Conservation (phyloP, 2,888 invertebrate species). For the Lasioglossum pauxillum region DNA sequence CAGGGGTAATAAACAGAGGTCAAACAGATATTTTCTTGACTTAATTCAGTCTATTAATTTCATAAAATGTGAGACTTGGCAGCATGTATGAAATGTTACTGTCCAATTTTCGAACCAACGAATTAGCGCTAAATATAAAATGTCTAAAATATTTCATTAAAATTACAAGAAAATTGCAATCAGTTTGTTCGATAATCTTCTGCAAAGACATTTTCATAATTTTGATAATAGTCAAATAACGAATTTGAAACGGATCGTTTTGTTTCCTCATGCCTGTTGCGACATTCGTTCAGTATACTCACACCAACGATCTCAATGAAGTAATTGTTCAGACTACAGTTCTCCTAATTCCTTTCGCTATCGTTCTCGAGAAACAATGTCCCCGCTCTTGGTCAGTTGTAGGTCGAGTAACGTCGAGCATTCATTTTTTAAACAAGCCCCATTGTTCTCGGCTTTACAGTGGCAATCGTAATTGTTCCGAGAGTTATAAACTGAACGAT, state of each 20-base stretch:
- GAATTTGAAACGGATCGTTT: neutral
- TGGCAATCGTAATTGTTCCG: constrained; percentile 16
- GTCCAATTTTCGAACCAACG: no score
- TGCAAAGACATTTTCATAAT: neutral
- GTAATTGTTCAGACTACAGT: neutral
- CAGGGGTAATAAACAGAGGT: neutral
- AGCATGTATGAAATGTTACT: no score
- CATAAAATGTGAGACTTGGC: no score
- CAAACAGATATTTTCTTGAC: neutral
- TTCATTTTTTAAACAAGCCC: constrained; percentile 1
- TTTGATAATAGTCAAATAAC: neutral
- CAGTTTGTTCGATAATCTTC: neutral
- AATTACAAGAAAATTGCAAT: no score
- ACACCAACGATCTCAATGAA: neutral
- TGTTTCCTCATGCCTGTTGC: neutral
- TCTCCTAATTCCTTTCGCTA: neutral
- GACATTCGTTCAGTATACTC: no score
- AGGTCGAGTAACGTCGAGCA: neutral
- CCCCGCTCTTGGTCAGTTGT: neutral
- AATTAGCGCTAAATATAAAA: no score
- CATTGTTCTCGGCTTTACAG: constrained; percentile 37
- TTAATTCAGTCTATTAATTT: no score
- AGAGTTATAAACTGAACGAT: constrained; percentile 10
- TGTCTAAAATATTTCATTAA: no score
- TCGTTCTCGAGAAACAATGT: constrained; percentile 5